A percentile compares a stretch with the other conserved stretches of the same genome.
Conservation (phyloP, 2,888 invertebrate species). For the Odiellus spinosus region DNA sequence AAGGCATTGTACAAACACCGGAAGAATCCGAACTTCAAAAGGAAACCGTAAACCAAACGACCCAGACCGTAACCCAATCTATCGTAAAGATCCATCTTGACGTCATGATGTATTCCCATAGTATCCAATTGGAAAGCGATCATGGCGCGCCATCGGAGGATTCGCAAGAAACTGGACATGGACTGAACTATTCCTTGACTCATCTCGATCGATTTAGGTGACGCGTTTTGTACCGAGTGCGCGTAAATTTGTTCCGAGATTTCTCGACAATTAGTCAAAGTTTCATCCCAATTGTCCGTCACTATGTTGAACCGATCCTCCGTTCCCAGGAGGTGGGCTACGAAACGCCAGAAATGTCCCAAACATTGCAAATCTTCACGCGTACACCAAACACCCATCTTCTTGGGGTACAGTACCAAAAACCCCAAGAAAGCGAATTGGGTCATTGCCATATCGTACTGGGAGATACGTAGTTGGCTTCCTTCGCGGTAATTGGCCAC, state of each 20-base stretch:
- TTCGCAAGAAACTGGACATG: too few relatives aligned
- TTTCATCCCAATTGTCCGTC: not conserved
- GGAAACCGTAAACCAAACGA: too few relatives aligned
- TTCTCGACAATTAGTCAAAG: not conserved
- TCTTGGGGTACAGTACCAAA: conserved; percentile 41
- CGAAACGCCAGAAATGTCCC: conserved; percentile 63
- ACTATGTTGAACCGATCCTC: not conserved
- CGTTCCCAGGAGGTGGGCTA: conserved; percentile 43
- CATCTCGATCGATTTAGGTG: too few relatives aligned
- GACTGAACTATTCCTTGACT: too few relatives aligned
- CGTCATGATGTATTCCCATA: too few relatives aligned
- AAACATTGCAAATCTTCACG: conserved; percentile 53
- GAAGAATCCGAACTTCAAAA: too few relatives aligned
- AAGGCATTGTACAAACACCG: too few relatives aligned
- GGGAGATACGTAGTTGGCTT: conserved; percentile 26
- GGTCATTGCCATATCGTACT: conserved; percentile 66
- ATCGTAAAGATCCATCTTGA: too few relatives aligned
- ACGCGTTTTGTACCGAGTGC: too few relatives aligned
- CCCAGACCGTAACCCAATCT: too few relatives aligned
- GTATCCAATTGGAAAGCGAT: too few relatives aligned
- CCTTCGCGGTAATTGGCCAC: conserved; percentile 25
- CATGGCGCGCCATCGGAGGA: too few relatives aligned
- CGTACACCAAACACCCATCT: conserved; percentile 45
- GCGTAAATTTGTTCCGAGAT: not conserved
- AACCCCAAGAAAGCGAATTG: conserved; percentile 75